Percentiles rank a stretch among this genome's conserved stretches.
Conservation (phyloP, 2,113 vertebrate species). For the Hippolais icterina region DNA sequence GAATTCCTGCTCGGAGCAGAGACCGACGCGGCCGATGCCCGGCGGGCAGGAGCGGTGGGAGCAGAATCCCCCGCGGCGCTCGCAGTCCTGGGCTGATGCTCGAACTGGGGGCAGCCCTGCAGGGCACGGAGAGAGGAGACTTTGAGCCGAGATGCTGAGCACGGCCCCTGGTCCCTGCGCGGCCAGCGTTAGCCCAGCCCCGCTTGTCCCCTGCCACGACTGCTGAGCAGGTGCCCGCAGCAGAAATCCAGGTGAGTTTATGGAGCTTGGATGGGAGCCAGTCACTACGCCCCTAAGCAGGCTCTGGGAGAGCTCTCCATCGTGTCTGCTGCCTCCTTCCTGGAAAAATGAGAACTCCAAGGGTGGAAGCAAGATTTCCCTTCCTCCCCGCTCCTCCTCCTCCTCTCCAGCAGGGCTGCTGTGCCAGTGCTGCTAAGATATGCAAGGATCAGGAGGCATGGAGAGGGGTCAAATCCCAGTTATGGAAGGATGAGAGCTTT, state of each 20-base stretch:
- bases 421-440: not conserved
- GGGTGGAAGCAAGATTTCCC: not conserved
- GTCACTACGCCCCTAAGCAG: not conserved
- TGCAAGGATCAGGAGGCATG: accelerated
- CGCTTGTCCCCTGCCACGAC: accelerated
- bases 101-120: not conserved
- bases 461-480: not conserved
- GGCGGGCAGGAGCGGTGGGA: not conserved
- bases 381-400: not conserved
- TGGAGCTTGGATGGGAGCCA: not conserved
- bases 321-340: not conserved
- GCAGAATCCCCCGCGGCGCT: constrained; percentile 42
- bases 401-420: not conserved
- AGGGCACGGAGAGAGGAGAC: not conserved
- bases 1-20: constrained; percentile 25
- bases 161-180: accelerated
- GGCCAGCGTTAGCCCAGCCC: not conserved
- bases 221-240: too few relatives aligned
- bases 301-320: not conserved
- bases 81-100: not conserved
- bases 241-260: not conserved
- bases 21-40: not conserved
- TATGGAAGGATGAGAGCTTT: not conserved
- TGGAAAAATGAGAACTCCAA: not conserved
- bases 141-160: not conserved